Evolutionary conservation across 2,888 invertebrate species (phyloP).

Genomic region (Ormyrus thymus): DNA sequence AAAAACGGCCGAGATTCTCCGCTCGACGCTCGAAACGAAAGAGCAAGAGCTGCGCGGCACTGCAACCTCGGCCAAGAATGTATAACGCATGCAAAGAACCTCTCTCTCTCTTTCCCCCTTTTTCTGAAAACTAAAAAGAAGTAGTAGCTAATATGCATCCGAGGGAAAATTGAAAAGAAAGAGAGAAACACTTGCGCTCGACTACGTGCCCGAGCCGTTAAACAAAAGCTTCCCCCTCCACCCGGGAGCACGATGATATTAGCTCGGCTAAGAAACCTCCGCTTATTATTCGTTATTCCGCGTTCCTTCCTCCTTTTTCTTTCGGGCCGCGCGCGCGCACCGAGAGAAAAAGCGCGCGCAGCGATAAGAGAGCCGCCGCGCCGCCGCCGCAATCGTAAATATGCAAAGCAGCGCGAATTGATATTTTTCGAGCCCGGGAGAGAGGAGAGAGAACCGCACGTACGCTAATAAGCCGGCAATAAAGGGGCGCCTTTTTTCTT

Average conservation of each 20-base stretch:
- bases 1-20: too few relatives aligned
- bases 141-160: constrained; percentile 36
- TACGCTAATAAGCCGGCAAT: constrained; percentile 33
- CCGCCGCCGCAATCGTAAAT: constrained; percentile 53
- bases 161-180: constrained; percentile 45
- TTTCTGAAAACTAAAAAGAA: neutral
- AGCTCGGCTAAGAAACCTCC: constrained; percentile 13
- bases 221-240: constrained; percentile 48
- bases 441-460: constrained; percentile 31
- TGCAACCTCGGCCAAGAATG: too few relatives aligned
- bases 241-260: constrained; percentile 42
- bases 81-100: too few relatives aligned
- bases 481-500: constrained; percentile 19
- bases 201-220: constrained; percentile 50
- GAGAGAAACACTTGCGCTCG: constrained; percentile 20
- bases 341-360: constrained; percentile 36
- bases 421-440: constrained; percentile 47
- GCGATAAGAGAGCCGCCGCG: constrained; percentile 41
- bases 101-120: too few relatives aligned
- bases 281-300: constrained; percentile 53
- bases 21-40: neutral
- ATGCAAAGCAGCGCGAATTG: constrained; percentile 54
- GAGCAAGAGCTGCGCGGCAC: neutral
- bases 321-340: neutral
- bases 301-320: constrained; percentile 37